A percentile compares a stretch with the other conserved stretches of the same genome.
Conservation (phyloP, 64 coral and sea anemone species). For the Actinia tenebrosa region DNA sequence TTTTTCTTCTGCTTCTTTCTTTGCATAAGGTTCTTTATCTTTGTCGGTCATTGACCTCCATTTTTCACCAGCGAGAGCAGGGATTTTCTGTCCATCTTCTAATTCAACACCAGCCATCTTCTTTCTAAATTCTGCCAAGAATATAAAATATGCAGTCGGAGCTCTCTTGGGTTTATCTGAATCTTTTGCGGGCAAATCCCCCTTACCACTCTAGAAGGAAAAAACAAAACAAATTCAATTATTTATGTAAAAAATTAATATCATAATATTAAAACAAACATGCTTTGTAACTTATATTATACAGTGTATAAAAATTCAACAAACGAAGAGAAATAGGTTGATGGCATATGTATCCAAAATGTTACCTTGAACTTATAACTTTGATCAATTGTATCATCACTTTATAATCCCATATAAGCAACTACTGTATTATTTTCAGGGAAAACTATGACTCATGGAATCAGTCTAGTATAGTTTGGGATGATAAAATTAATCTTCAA, state of each 20-base stretch:
- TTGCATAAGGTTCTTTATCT: conserved; percentile 59
- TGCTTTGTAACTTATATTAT: too few species aligned
- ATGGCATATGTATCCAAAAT: too few species aligned
- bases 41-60: conserved; percentile 81
- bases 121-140: conserved; percentile 76
- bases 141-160: conserved; percentile 90
- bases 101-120: conserved; percentile 43
- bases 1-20: conserved; percentile 59
- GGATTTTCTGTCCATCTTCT: conserved; percentile 62
- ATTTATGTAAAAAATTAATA: neutral
- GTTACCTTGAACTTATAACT: too few species aligned
- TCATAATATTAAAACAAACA: too few species aligned
- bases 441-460: too few species aligned
- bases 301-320: too few species aligned
- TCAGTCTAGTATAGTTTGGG: too few species aligned
- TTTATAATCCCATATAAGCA: too few species aligned
- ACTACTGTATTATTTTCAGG: too few species aligned
- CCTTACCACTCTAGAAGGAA: conserved; percentile 36
- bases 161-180: conserved; percentile 82
- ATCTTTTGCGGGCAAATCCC: conserved; percentile 36
- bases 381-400: too few species aligned
- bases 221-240: neutral
- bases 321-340: too few species aligned
- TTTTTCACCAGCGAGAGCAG: conserved; percentile 81
- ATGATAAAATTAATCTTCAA: too few species aligned